Base-by-base conservation (phyloP, 2,888 invertebrate genomes). In the Cheilosia vernalis region DNA sequence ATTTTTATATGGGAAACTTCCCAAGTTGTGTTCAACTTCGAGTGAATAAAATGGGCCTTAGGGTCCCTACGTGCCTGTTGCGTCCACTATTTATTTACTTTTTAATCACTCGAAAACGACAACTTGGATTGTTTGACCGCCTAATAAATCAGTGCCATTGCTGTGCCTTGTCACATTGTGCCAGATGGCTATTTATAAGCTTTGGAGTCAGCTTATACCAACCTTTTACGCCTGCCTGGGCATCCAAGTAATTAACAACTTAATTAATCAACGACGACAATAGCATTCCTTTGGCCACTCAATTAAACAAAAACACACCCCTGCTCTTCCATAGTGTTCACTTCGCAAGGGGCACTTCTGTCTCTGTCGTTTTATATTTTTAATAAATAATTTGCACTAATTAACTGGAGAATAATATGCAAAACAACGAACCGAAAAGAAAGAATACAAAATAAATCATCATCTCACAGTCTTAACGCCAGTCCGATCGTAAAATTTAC, bases 401-500 rank as follows among this genome's bases (percentile, higher is more conserved):
- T 67, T 64, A 82, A 76, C 58, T 53, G 42, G 44, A 69, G 30
- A 30, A 64, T 49, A 33, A 17, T 27, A 73, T 73, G 63, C 63
- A 72, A 74, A 63, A 42, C n/a, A 51, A 69, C n/a, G 44, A 56
- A 24, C 15, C 15, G 30, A 47, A 63, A 64, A 27, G 0, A 4
- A n/a, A 42, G 2, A n/a, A 30, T 2, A 9, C 44, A 53, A n/a
- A 9, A 64, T 58, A 67, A 67, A 79, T 66, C 61, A 63, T 81
- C 63, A 74, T 81, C 73, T 51, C 40, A 47, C 37, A 73, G 51
- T 67, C 30, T 60, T 67, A 76, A 77, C 60, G 61, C 67, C 77
- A 44, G 21, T 19, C 61, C n/a, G 24, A 47, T 61, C 55, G n/a
- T 63, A 55, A 60, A 58, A 24, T 61, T 47, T 33, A 69, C 19